These are phyloP conservation scores for Microctenopoma stevenorrisi DNA, from an alignment of 2,797 vertebrate species.

Conservation along the genomic window DNA sequence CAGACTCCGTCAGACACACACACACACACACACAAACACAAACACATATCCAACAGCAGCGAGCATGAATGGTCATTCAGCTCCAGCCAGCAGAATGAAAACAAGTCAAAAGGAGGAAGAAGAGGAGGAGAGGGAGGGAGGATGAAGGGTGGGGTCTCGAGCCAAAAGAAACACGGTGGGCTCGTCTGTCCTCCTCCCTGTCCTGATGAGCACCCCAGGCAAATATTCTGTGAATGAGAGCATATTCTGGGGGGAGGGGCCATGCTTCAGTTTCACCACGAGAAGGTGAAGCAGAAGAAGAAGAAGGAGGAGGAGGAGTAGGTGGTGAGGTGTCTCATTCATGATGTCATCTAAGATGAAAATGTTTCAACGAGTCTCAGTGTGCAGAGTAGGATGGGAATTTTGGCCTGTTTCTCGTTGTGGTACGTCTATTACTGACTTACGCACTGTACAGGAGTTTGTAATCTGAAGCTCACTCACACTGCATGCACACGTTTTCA, in stretches of 20 bases:
- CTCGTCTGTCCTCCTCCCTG: conserved; percentile 71
- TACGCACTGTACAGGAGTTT: neutral
- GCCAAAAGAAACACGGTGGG: conserved; percentile 82
- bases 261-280: conserved; percentile 49
- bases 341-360: conserved; percentile 73
- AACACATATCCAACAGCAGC: conserved; percentile 72
- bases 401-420: conserved; percentile 22
- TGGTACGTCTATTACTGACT: conserved; percentile 38
- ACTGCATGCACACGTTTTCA: no score
- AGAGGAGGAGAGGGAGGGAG: conserved; percentile 47
- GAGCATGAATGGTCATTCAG: conserved; percentile 82
- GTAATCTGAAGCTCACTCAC: neutral
- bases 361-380: conserved; percentile 56
- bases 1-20: conserved; percentile 58
- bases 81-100: conserved; percentile 80
- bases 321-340: conserved; percentile 58
- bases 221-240: conserved; percentile 78
- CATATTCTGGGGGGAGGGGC: conserved; percentile 59
- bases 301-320: conserved; percentile 38
- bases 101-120: conserved; percentile 78
- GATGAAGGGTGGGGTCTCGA: conserved; percentile 60
- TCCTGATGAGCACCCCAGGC: conserved; percentile 79
- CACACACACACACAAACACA: conserved; percentile 68
- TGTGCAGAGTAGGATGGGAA: conserved; percentile 44
- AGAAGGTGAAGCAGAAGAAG: conserved; percentile 14